phyloP scores from a whole-genome alignment of 2,888 invertebrate genomes.

The Halictus ligatus region DNA sequence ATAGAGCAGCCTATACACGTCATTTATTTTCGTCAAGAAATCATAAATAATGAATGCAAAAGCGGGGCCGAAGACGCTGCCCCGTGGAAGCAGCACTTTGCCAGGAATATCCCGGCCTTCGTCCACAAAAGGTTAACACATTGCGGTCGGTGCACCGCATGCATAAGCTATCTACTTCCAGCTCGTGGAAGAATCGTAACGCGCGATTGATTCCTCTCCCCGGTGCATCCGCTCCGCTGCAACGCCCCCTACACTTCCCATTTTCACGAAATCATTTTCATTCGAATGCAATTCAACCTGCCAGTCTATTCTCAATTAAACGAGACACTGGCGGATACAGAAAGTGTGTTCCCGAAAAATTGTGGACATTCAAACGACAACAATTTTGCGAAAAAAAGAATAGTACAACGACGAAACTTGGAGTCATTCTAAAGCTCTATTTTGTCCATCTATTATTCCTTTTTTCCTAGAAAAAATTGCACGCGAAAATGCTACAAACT shows the following conservation, averaged over 20 bases:
- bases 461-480: no score
- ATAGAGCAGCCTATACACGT: background rate
- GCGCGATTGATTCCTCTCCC: background rate
- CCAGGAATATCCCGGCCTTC: slow-evolving; percentile 39
- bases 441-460: no score
- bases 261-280: background rate
- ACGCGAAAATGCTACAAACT: no score
- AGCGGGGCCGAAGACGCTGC: background rate
- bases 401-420: no score
- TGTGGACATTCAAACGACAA: background rate
- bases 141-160: slow-evolving; percentile 18
- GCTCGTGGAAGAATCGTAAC: slow-evolving; percentile 21
- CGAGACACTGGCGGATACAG: background rate
- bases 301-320: background rate
- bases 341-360: background rate
- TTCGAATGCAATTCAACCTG: background rate
- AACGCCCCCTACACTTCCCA: background rate
- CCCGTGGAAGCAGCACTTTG: background rate
- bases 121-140: slow-evolving; percentile 42
- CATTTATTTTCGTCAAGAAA: background rate
- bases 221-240: background rate
- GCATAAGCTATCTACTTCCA: slow-evolving; percentile 19
- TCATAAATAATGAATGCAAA: slow-evolving; percentile 31
- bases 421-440: no score
- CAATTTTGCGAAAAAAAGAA: no score